Base-by-base conservation (phyloP, 2,113 vertebrate species). In the Oriolus oriolus region DNA sequence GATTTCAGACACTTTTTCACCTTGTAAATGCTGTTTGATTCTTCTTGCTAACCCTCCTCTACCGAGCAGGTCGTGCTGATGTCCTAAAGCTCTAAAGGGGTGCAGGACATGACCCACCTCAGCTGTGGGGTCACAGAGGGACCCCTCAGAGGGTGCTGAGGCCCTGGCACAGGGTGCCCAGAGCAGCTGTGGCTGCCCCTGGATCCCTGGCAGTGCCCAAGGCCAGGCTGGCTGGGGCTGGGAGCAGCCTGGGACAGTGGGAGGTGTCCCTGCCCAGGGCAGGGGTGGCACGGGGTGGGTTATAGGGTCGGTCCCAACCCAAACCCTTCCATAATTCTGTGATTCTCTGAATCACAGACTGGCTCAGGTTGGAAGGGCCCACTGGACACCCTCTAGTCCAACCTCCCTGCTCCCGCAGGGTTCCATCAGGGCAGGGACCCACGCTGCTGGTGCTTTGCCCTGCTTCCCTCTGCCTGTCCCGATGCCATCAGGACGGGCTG, bases 401-500 rank as follows among this genome's bases (percentile, higher is more conserved):
- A 39, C 10, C 39, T 78, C 39, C 3, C 18, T 23, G 53, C 45
- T 53, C 64, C n/a, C n/a, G n/a, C 33, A 28, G 27, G 33, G 16
- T 60, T 8, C 45, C 20, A 1, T 17, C 12, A 1, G 16, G n/a
- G n/a, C n/a, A n/a, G 59, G n/a, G 6, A 31, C 23, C 64, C 50
- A 9, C 3, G 0, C 15, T 49, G 47, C 60, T 31, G 63, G 30
- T 13, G 59, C 23, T 0, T 0, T 31, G 35, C 3, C 63, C 47
- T 50, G 61, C 60, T 24, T 6, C 56, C 27, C 4, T 0, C 26
- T 53, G 41, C 57, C 61, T 37, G 57, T 23, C 27, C 53, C 16
- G 13, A 33, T 18, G 42, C 30, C 45, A 7, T 1, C n/a, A 13
- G 64, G n/a, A 27, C 12, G 66, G 44, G 18, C 9, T 42, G 28